Conservation (phyloP, 1,140 invertebrate genomes). For the Leptestheria dahalacensis region DNA sequence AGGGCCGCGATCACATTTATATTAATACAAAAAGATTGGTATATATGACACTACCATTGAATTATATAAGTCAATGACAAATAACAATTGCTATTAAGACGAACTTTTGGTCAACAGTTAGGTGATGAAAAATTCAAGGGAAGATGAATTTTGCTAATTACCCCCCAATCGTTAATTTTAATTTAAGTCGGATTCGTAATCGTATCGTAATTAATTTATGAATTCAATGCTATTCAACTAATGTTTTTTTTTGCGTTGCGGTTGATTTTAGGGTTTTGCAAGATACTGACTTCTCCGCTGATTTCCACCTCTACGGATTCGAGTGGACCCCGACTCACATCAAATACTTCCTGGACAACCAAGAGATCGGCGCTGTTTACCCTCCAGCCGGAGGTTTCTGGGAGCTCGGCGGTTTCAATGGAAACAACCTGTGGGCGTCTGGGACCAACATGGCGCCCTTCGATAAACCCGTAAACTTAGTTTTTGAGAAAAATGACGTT, state of each 20-base stretch:
- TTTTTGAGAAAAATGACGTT: slow-evolving; percentile 6
- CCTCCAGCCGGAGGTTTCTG: slow-evolving; percentile 25
- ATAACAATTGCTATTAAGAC: too few relatives aligned
- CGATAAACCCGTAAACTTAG: slow-evolving; percentile 30
- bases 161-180: too few relatives aligned
- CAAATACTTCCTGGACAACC: slow-evolving; percentile 19
- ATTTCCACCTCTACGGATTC: slow-evolving; percentile 13
- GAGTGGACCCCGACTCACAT: slow-evolving; percentile 15
- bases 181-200: too few relatives aligned
- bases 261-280: background rate
- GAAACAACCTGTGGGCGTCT: slow-evolving; percentile 25
- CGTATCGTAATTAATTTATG: too few relatives aligned
- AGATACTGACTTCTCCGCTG: background rate
- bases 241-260: background rate
- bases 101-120: too few relatives aligned
- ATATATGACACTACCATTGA: too few relatives aligned
- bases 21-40: too few relatives aligned
- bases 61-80: too few relatives aligned
- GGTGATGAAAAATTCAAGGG: too few relatives aligned
- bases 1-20: too few relatives aligned
- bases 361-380: slow-evolving; percentile 20
- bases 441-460: slow-evolving; percentile 36
- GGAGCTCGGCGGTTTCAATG: slow-evolving; percentile 24
- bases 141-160: too few relatives aligned
- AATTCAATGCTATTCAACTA: background rate